Conservation (phyloP, 2,888 invertebrate species). For the Oeneis ivallda region DNA sequence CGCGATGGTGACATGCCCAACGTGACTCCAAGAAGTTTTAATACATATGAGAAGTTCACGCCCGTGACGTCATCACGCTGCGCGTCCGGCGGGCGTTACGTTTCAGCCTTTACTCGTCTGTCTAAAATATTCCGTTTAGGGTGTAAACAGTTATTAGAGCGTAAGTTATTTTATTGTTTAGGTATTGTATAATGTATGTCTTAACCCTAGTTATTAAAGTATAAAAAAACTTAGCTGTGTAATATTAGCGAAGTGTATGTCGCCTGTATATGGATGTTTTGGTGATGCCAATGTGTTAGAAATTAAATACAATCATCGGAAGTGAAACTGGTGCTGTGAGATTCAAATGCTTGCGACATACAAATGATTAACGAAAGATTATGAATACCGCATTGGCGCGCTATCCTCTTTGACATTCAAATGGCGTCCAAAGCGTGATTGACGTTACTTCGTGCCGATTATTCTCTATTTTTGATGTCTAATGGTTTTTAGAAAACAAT, state of each 20-base stretch:
- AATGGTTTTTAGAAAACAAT: too few relatives aligned
- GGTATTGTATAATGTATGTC: slow-evolving; percentile 73
- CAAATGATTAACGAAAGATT: slow-evolving; percentile 40
- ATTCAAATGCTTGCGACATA: slow-evolving; percentile 75
- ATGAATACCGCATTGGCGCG: neutral
- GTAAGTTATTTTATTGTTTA: slow-evolving; percentile 77
- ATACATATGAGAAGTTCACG: too few relatives aligned
- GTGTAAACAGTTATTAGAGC: slow-evolving; percentile 69
- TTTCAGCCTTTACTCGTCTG: slow-evolving; percentile 38
- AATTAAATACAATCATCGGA: slow-evolving; percentile 47
- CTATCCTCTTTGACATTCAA: neutral
- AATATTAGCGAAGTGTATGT: slow-evolving; percentile 71
- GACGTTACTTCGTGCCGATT: too few relatives aligned
- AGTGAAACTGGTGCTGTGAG: slow-evolving; percentile 75
- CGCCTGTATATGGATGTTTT: slow-evolving; percentile 72
- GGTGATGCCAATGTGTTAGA: slow-evolving; percentile 49
- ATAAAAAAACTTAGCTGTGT: slow-evolving; percentile 62
- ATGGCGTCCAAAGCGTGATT: neutral
- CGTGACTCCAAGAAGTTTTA: neutral
- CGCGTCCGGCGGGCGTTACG: neutral
- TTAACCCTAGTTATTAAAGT: slow-evolving; percentile 68
- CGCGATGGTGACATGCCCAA: neutral
- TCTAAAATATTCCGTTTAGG: slow-evolving; percentile 69
- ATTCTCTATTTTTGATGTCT: too few relatives aligned
- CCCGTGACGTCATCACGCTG: neutral